These are phyloP conservation scores for Physocephala rufipes DNA, from an alignment of 2,888 invertebrate species.

Conservation along the genomic window DNA sequence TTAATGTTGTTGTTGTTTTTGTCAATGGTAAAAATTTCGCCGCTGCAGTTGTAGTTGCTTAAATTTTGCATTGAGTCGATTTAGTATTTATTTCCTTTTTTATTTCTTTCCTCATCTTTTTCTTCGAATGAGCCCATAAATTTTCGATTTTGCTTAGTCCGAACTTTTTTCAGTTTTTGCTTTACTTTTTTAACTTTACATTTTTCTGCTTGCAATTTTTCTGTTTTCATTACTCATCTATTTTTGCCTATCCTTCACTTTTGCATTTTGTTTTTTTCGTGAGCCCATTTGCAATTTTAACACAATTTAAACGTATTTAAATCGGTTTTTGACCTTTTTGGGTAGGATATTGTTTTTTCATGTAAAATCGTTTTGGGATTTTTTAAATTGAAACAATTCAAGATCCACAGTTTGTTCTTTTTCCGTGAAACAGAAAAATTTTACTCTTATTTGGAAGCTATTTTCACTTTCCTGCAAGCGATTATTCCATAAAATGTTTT, in stretches of 20 bases:
- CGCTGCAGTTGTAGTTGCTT: constrained; percentile 3
- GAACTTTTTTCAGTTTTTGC: neutral
- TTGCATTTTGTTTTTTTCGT: constrained; percentile 18
- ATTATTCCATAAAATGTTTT: no score
- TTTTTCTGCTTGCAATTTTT: constrained; percentile 15
- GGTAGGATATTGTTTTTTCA: neutral
- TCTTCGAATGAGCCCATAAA: neutral
- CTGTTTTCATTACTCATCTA: neutral
- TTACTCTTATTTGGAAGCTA: no score
- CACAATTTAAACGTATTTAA: constrained; percentile 43
- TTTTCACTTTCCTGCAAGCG: no score
- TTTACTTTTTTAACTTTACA: constrained; percentile 17
- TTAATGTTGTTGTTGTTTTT: constrained; percentile 10
- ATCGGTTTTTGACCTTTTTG: constrained; percentile 29
- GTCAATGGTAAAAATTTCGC: neutral
- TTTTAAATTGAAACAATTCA: no score
- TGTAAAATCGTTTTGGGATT: no score
- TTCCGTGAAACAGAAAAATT: no score
- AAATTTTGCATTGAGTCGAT: no score
- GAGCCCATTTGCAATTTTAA: constrained; percentile 35
- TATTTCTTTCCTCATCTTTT: constrained; percentile 22
- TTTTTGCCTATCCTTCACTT: constrained; percentile 20
- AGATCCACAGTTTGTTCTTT: no score
- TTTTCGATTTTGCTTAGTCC: no score
- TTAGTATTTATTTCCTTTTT: constrained; percentile 1